Evolutionary conservation across 2,888 invertebrate species (phyloP), one percentile per base, ranked within the genome.

Genomic region (Shargacucullia verbasci): DNA sequence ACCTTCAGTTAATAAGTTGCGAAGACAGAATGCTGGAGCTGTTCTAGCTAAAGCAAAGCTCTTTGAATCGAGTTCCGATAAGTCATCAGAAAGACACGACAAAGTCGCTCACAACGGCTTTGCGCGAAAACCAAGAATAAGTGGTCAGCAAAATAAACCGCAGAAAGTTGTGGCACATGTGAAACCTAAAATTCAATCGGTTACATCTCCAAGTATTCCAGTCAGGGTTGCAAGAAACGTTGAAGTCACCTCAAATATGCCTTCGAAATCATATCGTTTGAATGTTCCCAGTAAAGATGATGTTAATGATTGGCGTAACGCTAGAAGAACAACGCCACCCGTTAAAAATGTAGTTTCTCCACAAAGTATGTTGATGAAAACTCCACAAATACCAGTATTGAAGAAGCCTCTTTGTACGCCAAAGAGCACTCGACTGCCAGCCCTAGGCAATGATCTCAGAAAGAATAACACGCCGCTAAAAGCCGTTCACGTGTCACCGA

Each of bases 11-110:
- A 96, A 96, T 14, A 96, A 96, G 75, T 81, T 97, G 29, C 92
- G 97, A 25, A 94, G 95, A 44, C 96, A 97, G 84, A 97, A 97
- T 84, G 97, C 96, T 6, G 97, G 97, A 7, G 97, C 97, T 92
- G 97, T 97, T 0, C 88, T 97, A 58, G 97, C 97, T 1, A 97
- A 97, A 90, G 97, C 97, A 0, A 96, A 96, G 82, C 89, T 97
- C 20, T 97, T 97, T 78, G 96, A 97, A 81, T 92, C 89, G 10
- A 92, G 94, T 73, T 94, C 94, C 0, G 94, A 94, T 69, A 92
- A 85, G 64, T 94, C 94, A 0, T 90, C 94, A 0, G 94, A 94
- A 53, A 80, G 57, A 58, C 85, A 84, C 34, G 90, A 93, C 27
- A 89, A 86, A 69, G 63, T 72, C 7, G 78, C 78, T 15, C 83